Evolutionary conservation across 2,888 invertebrate genomes (phyloP).

Genomic region (Trissonchulus latispiculum): DNA sequence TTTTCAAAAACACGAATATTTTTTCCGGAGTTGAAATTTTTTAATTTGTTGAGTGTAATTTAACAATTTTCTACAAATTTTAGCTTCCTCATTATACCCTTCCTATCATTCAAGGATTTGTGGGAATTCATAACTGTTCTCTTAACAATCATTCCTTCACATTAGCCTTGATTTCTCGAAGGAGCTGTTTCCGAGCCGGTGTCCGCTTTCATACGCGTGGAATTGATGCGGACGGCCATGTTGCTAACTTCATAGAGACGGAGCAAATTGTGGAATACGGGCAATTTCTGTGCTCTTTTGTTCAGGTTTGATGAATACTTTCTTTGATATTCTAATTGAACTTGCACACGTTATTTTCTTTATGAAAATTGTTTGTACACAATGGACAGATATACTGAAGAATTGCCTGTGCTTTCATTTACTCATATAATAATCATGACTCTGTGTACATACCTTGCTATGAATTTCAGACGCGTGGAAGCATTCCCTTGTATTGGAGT

Average conservation of each 20-base stretch:
- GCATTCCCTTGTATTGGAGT: slow-evolving; percentile 85
- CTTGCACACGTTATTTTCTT: background rate
- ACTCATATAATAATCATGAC: no score
- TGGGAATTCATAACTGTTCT: slow-evolving; percentile 64
- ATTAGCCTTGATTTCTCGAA: slow-evolving; percentile 77
- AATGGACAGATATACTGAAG: no score
- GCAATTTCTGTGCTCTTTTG: slow-evolving; percentile 62
- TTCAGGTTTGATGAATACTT: slow-evolving; percentile 55
- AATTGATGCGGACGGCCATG: slow-evolving; percentile 72
- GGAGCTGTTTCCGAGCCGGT: slow-evolving; percentile 75
- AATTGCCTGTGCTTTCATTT: no score
- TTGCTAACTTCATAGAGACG: slow-evolving; percentile 95
- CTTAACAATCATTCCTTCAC: slow-evolving; percentile 71
- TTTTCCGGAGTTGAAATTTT: background rate
- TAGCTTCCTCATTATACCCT: slow-evolving; percentile 55
- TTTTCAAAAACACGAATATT: slow-evolving; percentile 12
- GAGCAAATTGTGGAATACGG: slow-evolving; percentile 58
- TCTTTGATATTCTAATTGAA: background rate
- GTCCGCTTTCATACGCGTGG: slow-evolving; percentile 76
- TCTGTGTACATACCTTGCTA: no score
- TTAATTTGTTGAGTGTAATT: background rate
- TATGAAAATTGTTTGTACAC: no score
- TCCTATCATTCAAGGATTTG: slow-evolving; percentile 78
- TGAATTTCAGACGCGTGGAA: slow-evolving; percentile 69
- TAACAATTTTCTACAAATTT: no score